phyloP scores from a whole-genome alignment of 2,888 invertebrate genomes.

The Oxytorus armatus region DNA sequence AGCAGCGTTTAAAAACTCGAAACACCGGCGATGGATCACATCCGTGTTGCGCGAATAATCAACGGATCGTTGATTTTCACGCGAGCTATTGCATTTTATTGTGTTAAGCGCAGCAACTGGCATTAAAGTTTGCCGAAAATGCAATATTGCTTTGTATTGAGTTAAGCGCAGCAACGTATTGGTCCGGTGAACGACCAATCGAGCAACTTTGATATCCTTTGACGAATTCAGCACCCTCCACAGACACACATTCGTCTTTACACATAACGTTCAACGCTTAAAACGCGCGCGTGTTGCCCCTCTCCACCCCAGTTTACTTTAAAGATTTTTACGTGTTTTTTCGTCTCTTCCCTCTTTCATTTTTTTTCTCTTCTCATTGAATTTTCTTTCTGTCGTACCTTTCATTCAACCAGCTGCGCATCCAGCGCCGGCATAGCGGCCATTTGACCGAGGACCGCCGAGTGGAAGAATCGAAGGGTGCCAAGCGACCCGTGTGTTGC shows the following conservation, averaged over 20 bases:
- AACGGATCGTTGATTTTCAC: neutral
- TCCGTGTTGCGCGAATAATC: too few species aligned
- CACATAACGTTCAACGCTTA: neutral
- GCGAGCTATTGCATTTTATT: conserved; percentile 23
- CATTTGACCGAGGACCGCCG: conserved; percentile 35
- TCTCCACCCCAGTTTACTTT: conserved; percentile 74
- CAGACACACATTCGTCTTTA: neutral
- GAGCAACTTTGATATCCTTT: conserved; percentile 71
- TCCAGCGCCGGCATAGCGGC: conserved; percentile 9
- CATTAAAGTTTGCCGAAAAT: too few species aligned
- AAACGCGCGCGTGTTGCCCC: conserved; percentile 56
- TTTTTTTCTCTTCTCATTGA: conserved; percentile 37
- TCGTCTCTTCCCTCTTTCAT: conserved; percentile 19
- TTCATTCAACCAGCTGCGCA: conserved; percentile 50
- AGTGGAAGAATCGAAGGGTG: conserved; percentile 32
- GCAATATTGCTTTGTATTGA: conserved; percentile 27
- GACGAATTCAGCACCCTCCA: conserved; percentile 67
- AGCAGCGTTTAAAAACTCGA: conserved; percentile 4
- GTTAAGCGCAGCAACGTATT: conserved; percentile 72
- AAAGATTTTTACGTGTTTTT: conserved; percentile 75
- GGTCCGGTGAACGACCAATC: conserved; percentile 79
- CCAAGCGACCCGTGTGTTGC: neutral
- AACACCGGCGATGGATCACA: neutral
- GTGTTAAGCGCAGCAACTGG: conserved; percentile 40
- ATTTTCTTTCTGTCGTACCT: conserved; percentile 46